Evolutionary conservation across 2,888 invertebrate species (phyloP).

Genomic region (Xanthorhoe spadicearia): DNA sequence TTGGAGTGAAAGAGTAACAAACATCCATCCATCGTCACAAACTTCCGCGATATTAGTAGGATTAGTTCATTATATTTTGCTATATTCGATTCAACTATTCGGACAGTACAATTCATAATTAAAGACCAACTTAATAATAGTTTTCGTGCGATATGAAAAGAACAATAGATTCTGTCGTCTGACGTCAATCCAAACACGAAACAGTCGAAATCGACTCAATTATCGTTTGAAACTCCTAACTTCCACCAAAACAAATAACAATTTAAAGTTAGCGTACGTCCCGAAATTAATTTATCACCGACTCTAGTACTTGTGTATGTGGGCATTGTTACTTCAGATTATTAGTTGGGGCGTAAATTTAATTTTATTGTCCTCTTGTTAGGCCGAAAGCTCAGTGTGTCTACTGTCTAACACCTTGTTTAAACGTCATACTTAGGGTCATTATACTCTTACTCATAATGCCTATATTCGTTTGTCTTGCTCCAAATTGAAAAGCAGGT

Average conservation of each 20-base stretch:
- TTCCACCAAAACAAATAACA: slow-evolving; percentile 31
- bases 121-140: no score
- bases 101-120: not conserved
- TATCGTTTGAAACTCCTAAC: slow-evolving; percentile 32
- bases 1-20: no score
- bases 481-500: not conserved
- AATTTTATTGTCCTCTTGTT: not conserved
- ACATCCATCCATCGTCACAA: no score
- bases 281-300: slow-evolving; percentile 30
- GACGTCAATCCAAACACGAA: slow-evolving; percentile 9
- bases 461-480: no score
- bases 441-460: no score
- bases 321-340: not conserved
- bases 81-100: not conserved
- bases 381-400: not conserved
- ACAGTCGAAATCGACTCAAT: slow-evolving; percentile 28
- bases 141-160: no score
- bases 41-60: no score
- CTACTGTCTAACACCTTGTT: no score
- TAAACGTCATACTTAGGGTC: no score
- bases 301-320: slow-evolving; percentile 1
- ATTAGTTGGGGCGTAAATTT: not conserved
- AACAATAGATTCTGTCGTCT: slow-evolving; percentile 2
- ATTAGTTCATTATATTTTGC: no score
- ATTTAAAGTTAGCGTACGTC: slow-evolving; percentile 29